These are phyloP conservation scores for Nesoenas mayeri DNA, from an alignment of 2,113 vertebrate species.

Conservation along the genomic window DNA sequence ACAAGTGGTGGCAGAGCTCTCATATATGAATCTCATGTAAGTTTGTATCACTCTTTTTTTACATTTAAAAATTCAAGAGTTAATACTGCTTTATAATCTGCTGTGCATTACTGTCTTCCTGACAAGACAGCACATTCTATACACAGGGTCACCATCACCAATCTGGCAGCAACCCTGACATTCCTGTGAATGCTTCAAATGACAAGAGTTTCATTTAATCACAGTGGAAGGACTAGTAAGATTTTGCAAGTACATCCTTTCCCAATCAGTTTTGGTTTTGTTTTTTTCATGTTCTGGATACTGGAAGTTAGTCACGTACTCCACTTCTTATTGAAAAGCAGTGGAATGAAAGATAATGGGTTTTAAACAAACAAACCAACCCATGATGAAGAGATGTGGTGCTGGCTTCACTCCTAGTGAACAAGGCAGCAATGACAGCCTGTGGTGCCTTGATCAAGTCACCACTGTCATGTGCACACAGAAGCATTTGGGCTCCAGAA, in stretches of 20 bases:
- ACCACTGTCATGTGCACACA: rapidly evolving
- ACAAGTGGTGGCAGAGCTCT: conserved; percentile 64
- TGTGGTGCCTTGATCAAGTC: background rate
- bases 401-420: background rate
- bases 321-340: background rate
- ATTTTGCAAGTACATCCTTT: background rate
- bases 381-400: background rate
- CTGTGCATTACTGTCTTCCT: background rate
- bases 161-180: background rate
- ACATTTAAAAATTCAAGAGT: background rate
- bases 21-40: background rate
- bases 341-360: background rate
- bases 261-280: background rate
- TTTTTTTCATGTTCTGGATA: background rate
- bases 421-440: background rate
- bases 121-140: background rate
- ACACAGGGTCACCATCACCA: background rate
- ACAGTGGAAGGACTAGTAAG: background rate
- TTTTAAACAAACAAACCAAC: background rate
- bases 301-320: background rate
- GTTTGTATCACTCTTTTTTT: background rate
- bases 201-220: background rate
- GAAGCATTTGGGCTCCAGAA: background rate
- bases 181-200: background rate
- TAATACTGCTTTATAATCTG: background rate